phyloP scores from a whole-genome alignment of 2,113 vertebrate genomes.

The Hydrolagus affinis region DNA sequence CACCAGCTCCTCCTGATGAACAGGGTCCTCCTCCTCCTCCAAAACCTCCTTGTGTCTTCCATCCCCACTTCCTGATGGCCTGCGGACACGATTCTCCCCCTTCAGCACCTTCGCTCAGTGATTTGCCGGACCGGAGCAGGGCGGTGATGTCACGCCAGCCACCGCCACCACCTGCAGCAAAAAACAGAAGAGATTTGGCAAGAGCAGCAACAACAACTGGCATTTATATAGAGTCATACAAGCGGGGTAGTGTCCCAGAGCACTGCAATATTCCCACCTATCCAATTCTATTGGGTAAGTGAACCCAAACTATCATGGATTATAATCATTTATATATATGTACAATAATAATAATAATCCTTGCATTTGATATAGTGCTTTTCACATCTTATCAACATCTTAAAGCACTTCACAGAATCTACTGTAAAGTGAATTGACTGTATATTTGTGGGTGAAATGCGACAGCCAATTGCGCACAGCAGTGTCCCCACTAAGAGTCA shows the following conservation, averaged over 20 bases:
- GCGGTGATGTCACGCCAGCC: slow-evolving; percentile 85
- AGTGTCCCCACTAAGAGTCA: no score
- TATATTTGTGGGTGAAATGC: no score
- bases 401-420: no score
- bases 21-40: slow-evolving; percentile 94
- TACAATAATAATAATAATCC: no score
- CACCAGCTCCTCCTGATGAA: slow-evolving; percentile 87
- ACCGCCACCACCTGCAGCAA: slow-evolving; percentile 82
- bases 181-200: slow-evolving; percentile 39
- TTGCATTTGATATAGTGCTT: no score
- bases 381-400: no score
- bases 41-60: slow-evolving; percentile 89
- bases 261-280: not conserved
- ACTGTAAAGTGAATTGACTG: no score
- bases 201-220: not conserved
- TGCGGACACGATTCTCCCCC: slow-evolving; percentile 88
- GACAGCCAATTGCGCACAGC: no score
- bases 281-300: no score
- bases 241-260: not conserved
- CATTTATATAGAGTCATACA: not conserved
- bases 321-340: no score
- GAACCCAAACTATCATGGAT: no score
- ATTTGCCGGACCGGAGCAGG: slow-evolving; percentile 78
- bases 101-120: slow-evolving; percentile 79
- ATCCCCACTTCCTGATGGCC: slow-evolving; percentile 78